Conservation (phyloP, 1,140 invertebrate genomes). For the Pachyrhynchus sulphureomaculatus region DNA sequence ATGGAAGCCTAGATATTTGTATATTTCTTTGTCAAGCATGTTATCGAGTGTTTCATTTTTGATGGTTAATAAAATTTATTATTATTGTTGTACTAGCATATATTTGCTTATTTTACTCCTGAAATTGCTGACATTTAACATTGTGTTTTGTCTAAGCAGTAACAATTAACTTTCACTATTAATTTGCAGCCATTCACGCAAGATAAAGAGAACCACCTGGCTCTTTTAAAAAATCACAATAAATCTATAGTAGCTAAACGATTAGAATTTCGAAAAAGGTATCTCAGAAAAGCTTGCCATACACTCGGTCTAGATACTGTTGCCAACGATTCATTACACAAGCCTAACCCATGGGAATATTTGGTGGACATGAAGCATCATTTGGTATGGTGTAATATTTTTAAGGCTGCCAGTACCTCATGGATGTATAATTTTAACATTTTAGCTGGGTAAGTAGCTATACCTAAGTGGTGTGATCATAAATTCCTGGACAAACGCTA, state of each 20-base stretch:
- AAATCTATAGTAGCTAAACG: conserved; percentile 39
- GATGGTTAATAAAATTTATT: too few relatives aligned
- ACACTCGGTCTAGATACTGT: conserved; percentile 44
- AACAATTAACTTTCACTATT: too few relatives aligned
- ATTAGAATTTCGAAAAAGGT: conserved; percentile 39
- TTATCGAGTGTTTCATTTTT: too few relatives aligned
- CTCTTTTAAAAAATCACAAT: conserved; percentile 26
- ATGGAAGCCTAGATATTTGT: too few relatives aligned
- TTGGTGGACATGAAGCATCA: conserved; percentile 76
- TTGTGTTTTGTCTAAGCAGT: too few relatives aligned
- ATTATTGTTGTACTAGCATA: too few relatives aligned
- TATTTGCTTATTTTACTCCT: too few relatives aligned
- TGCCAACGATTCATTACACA: conserved; percentile 66
- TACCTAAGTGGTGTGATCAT: too few relatives aligned
- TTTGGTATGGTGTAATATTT: conserved; percentile 83
- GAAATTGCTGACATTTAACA: too few relatives aligned
- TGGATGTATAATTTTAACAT: conserved; percentile 90
- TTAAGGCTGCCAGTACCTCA: conserved; percentile 83
- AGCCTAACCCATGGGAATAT: conserved; percentile 81
- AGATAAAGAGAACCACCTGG: background rate
- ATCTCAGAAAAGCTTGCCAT: conserved; percentile 44
- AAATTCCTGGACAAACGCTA: too few relatives aligned
- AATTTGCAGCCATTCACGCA: conserved; percentile 11
- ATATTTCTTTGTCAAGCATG: too few relatives aligned
- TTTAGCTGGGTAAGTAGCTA: conserved; percentile 64